Conservation (phyloP, 2,888 invertebrate species). For the Mimumesa dahlbomi region DNA sequence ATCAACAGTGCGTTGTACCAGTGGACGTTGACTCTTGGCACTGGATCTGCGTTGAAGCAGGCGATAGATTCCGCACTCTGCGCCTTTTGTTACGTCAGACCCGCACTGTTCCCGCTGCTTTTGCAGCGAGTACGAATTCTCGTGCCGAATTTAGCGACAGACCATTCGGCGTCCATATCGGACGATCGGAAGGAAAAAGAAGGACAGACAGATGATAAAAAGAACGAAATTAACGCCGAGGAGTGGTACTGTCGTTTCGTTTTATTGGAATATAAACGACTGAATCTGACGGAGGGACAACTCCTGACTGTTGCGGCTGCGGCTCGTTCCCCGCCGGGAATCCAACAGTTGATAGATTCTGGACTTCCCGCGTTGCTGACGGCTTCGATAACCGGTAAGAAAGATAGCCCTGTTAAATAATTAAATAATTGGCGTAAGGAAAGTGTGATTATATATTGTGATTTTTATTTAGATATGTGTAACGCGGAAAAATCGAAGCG, state of each 20-base stretch:
- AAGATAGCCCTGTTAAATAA: too few species aligned
- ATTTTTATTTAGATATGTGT: conserved; percentile 73
- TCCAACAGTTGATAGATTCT: conserved; percentile 89
- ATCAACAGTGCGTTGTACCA: conserved; percentile 84
- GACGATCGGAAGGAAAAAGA: conserved; percentile 83
- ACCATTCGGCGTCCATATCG: conserved; percentile 82
- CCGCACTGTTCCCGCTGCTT: conserved; percentile 88
- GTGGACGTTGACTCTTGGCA: conserved; percentile 88
- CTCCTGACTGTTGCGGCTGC: conserved; percentile 89
- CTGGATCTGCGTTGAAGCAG: conserved; percentile 88
- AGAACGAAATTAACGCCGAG: conserved; percentile 82
- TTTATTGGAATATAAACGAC: conserved; percentile 82
- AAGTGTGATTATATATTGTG: background rate
- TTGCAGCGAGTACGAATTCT: conserved; percentile 87
- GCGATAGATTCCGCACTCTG: conserved; percentile 93
- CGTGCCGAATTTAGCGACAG: conserved; percentile 81
- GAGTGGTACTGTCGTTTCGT: conserved; percentile 83
- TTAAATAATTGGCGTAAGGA: background rate
- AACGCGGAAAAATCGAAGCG: conserved; percentile 67
- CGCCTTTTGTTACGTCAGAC: conserved; percentile 91
- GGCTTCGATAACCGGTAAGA: conserved; percentile 81
- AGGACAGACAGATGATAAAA: conserved; percentile 87
- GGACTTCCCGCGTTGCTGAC: conserved; percentile 86
- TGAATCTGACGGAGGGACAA: conserved; percentile 84
- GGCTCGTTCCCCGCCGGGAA: conserved; percentile 90